These are phyloP conservation scores for Aporrectodea caliginosa DNA, from an alignment of 1,140 invertebrate species.

Conservation along the genomic window DNA sequence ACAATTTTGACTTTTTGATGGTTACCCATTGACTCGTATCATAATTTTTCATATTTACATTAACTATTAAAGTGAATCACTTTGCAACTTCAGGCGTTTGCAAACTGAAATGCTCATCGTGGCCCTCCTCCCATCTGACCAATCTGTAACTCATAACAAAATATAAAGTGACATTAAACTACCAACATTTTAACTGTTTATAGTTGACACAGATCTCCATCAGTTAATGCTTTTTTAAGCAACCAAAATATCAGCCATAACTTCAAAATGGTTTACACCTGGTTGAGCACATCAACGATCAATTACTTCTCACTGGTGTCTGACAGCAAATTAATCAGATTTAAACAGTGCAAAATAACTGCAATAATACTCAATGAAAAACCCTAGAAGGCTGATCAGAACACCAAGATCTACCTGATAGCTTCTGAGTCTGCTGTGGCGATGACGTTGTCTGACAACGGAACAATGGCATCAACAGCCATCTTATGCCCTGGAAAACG, in stretches of 20 bases:
- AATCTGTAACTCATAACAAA: no score
- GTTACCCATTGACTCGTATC: no score
- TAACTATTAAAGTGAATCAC: no score
- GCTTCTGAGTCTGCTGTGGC: conserved; percentile 82
- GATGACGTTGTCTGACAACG: conserved; percentile 79
- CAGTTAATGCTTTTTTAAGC: no score
- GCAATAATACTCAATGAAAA: not conserved
- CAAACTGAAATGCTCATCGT: no score
- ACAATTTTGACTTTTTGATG: no score
- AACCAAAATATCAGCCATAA: not conserved
- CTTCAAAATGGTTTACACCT: not conserved
- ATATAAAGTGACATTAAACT: no score
- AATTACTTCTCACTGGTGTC: not conserved
- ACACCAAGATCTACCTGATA: conserved; percentile 61
- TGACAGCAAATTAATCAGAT: not conserved
- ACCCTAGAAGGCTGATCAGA: not conserved
- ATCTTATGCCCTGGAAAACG: conserved; percentile 72
- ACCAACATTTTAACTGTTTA: no score
- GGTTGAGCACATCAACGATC: not conserved
- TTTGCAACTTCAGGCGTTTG: no score
- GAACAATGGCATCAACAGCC: conserved; percentile 75
- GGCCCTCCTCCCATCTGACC: no score
- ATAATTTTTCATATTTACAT: no score
- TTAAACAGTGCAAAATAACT: not conserved
- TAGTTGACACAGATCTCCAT: no score